Evolutionary conservation across 2,888 invertebrate species (phyloP).

Genomic region (Drosophila niveifrons): DNA sequence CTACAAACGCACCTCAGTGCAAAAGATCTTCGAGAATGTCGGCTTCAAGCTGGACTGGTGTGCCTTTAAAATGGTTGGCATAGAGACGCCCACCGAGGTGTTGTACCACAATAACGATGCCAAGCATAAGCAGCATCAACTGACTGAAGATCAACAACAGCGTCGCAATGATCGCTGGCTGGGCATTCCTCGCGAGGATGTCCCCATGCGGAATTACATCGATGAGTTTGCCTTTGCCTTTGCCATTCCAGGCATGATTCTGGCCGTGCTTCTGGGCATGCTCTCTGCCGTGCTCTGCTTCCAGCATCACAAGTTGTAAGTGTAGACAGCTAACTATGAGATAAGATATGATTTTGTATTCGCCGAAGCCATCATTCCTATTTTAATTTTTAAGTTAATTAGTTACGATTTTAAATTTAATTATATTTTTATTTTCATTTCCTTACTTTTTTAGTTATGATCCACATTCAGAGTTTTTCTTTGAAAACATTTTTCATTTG

Average conservation of each 20-base stretch:
- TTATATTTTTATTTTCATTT: slow-evolving; percentile 11
- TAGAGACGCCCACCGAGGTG: slow-evolving; percentile 83
- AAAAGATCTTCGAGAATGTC: slow-evolving; percentile 92
- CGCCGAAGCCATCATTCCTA: too few relatives aligned
- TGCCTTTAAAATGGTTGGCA: slow-evolving; percentile 91
- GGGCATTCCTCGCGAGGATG: slow-evolving; percentile 86
- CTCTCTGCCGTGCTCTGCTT: slow-evolving; percentile 91
- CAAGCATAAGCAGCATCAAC: slow-evolving; percentile 45
- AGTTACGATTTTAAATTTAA: background rate
- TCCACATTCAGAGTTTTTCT: slow-evolving; percentile 88
- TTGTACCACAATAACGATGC: slow-evolving; percentile 84
- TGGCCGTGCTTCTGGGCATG: slow-evolving; percentile 89
- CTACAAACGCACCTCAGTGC: slow-evolving; percentile 94
- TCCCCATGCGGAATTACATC: slow-evolving; percentile 90
- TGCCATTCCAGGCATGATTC: slow-evolving; percentile 89
- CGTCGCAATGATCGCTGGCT: slow-evolving; percentile 87
- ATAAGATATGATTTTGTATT: too few relatives aligned
- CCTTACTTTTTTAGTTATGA: slow-evolving; percentile 86
- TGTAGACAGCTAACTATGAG: slow-evolving; percentile 72
- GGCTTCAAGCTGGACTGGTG: slow-evolving; percentile 95
- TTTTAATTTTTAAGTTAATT: background rate
- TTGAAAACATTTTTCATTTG: slow-evolving; percentile 90
- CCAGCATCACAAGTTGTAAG: slow-evolving; percentile 92
- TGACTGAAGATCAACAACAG: slow-evolving; percentile 40
- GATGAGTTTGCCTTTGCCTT: slow-evolving; percentile 90